Conservation (phyloP, 2,113 vertebrate species). For the Ceyx cyanopectus region DNA sequence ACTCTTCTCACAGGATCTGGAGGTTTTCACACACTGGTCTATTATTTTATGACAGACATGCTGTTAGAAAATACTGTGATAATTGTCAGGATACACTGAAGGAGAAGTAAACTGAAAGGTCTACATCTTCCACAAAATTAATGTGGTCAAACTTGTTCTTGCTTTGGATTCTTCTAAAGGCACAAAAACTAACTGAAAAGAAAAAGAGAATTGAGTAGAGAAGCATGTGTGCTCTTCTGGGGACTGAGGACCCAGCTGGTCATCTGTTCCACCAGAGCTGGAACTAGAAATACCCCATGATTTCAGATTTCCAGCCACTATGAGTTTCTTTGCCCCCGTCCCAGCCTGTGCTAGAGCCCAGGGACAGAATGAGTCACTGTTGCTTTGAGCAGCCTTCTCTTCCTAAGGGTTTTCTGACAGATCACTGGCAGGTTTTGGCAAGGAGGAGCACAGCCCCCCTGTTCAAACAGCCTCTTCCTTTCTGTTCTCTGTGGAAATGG, state of each 20-base stretch:
- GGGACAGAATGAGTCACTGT: fast-evolving
- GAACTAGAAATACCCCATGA: background rate
- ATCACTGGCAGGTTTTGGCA: background rate
- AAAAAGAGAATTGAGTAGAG: background rate
- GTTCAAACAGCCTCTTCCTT: background rate
- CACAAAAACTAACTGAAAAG: background rate
- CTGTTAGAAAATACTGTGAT: background rate
- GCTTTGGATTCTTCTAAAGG: background rate
- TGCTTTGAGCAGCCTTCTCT: background rate
- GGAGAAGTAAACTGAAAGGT: background rate
- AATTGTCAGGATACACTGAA: background rate
- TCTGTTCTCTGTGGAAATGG: background rate
- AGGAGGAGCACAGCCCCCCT: background rate
- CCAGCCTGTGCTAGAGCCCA: background rate
- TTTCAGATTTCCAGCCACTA: background rate
- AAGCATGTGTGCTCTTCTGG: fast-evolving
- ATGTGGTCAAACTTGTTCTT: background rate
- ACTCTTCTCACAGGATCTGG: background rate
- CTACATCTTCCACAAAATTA: background rate
- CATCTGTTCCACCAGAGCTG: background rate
- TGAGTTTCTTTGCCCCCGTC: fast-evolving
- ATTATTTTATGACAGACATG: background rate
- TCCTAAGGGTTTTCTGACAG: background rate
- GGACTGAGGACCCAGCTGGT: background rate
- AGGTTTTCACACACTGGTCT: background rate